phyloP scores from a whole-genome alignment of 2,113 vertebrate species.

The Empidonax traillii region DNA sequence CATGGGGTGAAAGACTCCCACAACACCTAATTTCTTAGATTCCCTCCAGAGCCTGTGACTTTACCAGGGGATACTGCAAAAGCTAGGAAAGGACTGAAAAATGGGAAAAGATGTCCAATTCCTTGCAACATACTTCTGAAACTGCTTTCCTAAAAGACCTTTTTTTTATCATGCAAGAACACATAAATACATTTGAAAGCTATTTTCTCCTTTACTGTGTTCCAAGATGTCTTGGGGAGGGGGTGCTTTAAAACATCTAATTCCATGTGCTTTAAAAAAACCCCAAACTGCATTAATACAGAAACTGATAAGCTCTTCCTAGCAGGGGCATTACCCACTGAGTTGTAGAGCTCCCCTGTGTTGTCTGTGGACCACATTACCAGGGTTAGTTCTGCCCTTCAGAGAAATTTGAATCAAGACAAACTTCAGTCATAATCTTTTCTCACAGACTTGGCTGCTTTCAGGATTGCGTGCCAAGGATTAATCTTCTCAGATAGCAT shows the following conservation, averaged over 20 bases:
- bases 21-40: background rate
- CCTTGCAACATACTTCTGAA: background rate
- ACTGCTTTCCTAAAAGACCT: background rate
- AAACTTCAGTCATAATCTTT: background rate
- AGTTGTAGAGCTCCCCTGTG: background rate
- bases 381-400: background rate
- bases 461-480: background rate
- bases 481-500: background rate
- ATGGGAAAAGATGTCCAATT: background rate
- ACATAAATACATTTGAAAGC: background rate
- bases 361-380: background rate
- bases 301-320: background rate
- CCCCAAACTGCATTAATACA: background rate
- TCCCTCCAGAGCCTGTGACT: background rate
- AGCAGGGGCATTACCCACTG: background rate
- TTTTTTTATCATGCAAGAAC: background rate
- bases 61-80: background rate
- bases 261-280: background rate
- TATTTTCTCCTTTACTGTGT: background rate
- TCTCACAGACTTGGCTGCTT: background rate
- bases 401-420: background rate
- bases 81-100: background rate
- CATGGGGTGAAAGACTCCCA: background rate
- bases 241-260: background rate
- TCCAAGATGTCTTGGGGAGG: background rate